Percentiles rank a stretch among this genome's conserved stretches.
phyloP scores from a whole-genome alignment of 2,113 vertebrate genomes.

The Seriola aureovittata region DNA sequence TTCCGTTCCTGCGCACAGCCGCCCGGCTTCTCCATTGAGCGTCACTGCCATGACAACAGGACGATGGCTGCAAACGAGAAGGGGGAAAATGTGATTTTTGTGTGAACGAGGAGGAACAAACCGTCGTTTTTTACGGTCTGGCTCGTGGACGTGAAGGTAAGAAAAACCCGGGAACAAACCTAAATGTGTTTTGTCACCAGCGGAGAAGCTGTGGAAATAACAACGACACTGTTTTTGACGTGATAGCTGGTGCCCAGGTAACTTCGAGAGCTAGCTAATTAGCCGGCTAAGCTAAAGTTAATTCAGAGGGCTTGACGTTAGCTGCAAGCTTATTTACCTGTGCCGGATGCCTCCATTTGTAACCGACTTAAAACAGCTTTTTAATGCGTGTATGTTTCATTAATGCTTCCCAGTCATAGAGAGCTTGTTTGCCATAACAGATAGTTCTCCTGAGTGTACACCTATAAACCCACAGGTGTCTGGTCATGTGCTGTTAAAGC shows the following conservation, averaged over 20 bases:
- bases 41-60: slow-evolving; percentile 87
- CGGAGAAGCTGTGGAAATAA: background rate
- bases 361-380: background rate
- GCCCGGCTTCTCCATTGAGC: slow-evolving; percentile 48
- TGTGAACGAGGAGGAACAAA: slow-evolving; percentile 36
- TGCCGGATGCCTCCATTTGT: background rate
- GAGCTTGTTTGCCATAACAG: background rate
- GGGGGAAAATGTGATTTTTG: slow-evolving; percentile 68
- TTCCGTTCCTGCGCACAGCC: slow-evolving; percentile 68
- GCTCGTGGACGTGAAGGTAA: slow-evolving; percentile 49
- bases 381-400: accelerated
- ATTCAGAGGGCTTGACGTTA: slow-evolving; percentile 42
- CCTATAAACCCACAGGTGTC: slow-evolving; percentile 21
- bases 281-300: slow-evolving; percentile 70
- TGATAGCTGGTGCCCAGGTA: slow-evolving; percentile 31
- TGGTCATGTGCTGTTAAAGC: background rate
- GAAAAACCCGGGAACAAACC: background rate
- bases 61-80: slow-evolving; percentile 70
- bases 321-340: slow-evolving; percentile 7
- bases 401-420: background rate
- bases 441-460: background rate
- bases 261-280: slow-evolving; percentile 59
- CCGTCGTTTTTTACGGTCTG: background rate
- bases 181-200: background rate
- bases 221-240: background rate